These are phyloP conservation scores for Pherbina coryleti DNA, from an alignment of 2,888 invertebrate species.

Conservation along the genomic window DNA sequence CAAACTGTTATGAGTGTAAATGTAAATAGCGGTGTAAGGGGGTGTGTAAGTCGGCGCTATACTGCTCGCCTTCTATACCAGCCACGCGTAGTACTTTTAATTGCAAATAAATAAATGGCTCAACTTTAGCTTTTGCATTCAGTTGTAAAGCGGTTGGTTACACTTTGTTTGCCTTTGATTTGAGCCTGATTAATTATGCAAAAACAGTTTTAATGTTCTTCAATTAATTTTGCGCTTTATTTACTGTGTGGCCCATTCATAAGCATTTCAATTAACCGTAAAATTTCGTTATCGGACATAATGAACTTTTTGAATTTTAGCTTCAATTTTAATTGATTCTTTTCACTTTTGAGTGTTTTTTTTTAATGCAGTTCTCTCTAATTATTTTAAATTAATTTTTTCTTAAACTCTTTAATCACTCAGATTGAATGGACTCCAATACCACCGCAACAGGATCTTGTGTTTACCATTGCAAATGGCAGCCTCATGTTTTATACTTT, in stretches of 20 bases:
- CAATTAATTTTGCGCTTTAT: neutral
- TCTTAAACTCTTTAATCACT: constrained; percentile 36
- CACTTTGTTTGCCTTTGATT: constrained; percentile 5
- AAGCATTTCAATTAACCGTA: neutral
- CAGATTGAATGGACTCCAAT: constrained; percentile 84
- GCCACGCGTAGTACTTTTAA: neutral
- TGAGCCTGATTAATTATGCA: constrained; percentile 25
- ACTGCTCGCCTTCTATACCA: neutral
- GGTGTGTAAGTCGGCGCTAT: neutral
- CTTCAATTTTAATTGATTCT: constrained; percentile 18
- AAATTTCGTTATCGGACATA: neutral
- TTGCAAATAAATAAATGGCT: constrained; percentile 2
- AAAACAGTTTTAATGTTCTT: constrained; percentile 10
- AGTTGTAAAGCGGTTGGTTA: neutral
- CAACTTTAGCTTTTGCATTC: neutral
- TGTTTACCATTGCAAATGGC: constrained; percentile 84
- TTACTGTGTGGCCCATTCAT: neutral
- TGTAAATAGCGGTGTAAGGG: neutral
- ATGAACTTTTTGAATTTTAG: neutral
- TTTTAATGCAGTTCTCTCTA: neutral
- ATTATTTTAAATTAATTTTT: constrained; percentile 34
- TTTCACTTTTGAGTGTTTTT: constrained; percentile 11
- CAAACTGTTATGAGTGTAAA: neutral
- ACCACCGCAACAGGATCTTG: constrained; percentile 77
- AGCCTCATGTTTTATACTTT: constrained; percentile 90